Percentiles rank a stretch among this genome's conserved stretches.
Evolutionary conservation across 2,888 invertebrate genomes (phyloP).

Genomic region (Zootermopsis nevadensis): DNA sequence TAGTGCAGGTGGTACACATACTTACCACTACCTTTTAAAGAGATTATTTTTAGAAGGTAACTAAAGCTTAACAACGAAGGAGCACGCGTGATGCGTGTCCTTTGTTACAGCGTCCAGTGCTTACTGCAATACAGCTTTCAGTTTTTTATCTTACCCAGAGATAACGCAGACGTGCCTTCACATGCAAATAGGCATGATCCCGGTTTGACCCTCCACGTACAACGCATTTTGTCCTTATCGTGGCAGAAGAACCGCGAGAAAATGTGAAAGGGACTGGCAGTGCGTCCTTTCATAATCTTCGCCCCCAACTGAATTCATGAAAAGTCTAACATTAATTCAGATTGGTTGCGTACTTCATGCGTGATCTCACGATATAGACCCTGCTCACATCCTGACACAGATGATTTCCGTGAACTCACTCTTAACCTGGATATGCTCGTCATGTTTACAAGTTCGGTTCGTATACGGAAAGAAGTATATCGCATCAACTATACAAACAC

Average conservation of each 20-base stretch:
- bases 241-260: conserved; percentile 33
- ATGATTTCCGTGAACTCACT: not conserved
- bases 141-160: conserved; percentile 40
- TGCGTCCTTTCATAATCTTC: conserved; percentile 36
- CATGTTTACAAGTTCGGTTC: no score
- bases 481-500: no score
- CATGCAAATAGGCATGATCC: conserved; percentile 42
- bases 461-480: no score
- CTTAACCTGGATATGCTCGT: no score
- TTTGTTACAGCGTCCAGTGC: conserved; percentile 13
- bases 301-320: conserved; percentile 25
- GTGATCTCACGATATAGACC: not conserved
- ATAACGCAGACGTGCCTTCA: conserved; percentile 46
- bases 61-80: not conserved
- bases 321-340: not conserved
- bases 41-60: not conserved
- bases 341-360: not conserved
- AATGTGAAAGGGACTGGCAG: conserved; percentile 14
- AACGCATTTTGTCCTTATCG: conserved; percentile 39
- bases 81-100: not conserved
- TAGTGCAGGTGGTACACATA: no score
- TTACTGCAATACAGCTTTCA: not conserved
- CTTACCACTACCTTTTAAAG: no score
- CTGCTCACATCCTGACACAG: not conserved
- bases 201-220: conserved; percentile 43